A percentile compares a stretch with the other conserved stretches of the same genome.
Evolutionary conservation across 2,888 invertebrate genomes (phyloP).

Genomic region (Caenorhabditis sp.): DNA sequence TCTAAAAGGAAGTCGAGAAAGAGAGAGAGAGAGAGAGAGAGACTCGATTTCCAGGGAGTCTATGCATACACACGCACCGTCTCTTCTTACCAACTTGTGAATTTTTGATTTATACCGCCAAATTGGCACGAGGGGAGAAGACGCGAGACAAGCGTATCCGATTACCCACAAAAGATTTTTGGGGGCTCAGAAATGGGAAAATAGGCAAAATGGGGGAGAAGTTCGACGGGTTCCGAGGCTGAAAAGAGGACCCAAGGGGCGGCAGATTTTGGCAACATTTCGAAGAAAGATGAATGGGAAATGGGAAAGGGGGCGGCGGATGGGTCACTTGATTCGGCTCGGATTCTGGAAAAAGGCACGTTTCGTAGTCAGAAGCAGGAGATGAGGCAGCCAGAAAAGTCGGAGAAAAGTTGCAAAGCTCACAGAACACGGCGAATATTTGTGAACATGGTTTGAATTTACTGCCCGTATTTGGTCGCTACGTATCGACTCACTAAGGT

Average conservation of each 20-base stretch:
- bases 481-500: too few species aligned
- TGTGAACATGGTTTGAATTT: too few species aligned
- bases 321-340: neutral
- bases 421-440: too few species aligned
- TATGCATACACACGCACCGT: neutral
- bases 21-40: slow-evolving; percentile 2
- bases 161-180: neutral
- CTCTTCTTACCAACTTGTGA: neutral
- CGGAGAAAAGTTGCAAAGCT: too few species aligned
- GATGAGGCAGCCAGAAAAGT: too few species aligned
- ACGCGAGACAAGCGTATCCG: neutral
- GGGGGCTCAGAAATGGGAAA: neutral
- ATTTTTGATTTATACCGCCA: slow-evolving; percentile 3
- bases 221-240: neutral
- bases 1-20: slow-evolving; percentile 7
- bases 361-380: too few species aligned
- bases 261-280: slow-evolving; percentile 2
- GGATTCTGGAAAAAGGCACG: neutral
- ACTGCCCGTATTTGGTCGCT: too few species aligned
- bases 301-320: neutral
- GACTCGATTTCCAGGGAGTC: slow-evolving; percentile 13
- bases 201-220: neutral
- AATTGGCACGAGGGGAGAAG: neutral
- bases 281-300: neutral
- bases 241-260: slow-evolving; percentile 11